Evolutionary conservation across 2,888 invertebrate species (phyloP).

Genomic region (Volucella inflata): DNA sequence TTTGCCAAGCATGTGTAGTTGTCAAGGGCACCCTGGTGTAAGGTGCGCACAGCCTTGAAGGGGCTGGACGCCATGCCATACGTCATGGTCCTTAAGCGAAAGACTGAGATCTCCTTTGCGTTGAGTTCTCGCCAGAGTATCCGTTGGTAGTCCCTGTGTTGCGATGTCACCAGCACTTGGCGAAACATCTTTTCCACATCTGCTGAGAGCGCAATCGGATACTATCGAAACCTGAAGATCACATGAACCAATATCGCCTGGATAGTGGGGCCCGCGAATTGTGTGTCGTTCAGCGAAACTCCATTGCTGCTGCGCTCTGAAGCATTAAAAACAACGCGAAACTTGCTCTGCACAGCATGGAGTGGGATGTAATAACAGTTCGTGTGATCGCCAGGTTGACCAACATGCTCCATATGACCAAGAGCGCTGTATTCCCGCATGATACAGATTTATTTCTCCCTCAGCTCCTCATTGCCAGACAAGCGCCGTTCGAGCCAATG

Average conservation of each 20-base stretch:
- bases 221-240: slow-evolving; percentile 40
- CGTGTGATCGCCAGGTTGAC: too few species aligned
- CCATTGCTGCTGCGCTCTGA: too few species aligned
- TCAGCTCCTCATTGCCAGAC: slow-evolving; percentile 8
- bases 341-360: too few species aligned
- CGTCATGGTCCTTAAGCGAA: slow-evolving; percentile 26
- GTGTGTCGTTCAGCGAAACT: slow-evolving; percentile 51
- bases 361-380: too few species aligned
- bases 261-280: slow-evolving; percentile 22
- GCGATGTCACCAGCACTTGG: too few species aligned
- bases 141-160: too few species aligned
- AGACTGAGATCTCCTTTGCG: background rate
- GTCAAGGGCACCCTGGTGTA: background rate
- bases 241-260: slow-evolving; percentile 42
- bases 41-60: too few species aligned
- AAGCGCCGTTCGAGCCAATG: slow-evolving; percentile 37
- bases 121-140: slow-evolving; percentile 2
- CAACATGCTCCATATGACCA: slow-evolving; percentile 1
- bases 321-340: too few species aligned
- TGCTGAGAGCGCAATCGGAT: slow-evolving; percentile 34
- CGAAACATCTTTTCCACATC: too few species aligned
- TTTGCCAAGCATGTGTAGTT: background rate
- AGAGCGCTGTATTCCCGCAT: slow-evolving; percentile 18
- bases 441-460: slow-evolving; percentile 30
- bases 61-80: slow-evolving; percentile 6